Evolutionary conservation across 2,113 vertebrate species (phyloP).

Genomic region (rat (Rattus norvegicus)): DNA sequence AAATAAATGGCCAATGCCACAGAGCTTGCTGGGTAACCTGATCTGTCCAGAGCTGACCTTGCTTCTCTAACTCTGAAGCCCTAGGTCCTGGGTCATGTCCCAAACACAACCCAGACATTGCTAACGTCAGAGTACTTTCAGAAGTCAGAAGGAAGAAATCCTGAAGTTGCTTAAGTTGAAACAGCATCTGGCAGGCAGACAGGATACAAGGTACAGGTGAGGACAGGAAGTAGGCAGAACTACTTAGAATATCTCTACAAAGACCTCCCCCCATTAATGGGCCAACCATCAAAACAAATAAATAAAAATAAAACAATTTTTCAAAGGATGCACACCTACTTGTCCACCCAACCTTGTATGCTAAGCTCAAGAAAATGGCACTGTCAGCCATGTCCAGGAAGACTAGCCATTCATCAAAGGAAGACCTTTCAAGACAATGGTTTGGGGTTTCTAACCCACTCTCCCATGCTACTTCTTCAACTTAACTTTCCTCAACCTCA

Average conservation of each 20-base stretch:
- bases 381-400: background rate
- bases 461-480: background rate
- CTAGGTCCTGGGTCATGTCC: background rate
- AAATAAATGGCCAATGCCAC: background rate
- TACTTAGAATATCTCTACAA: background rate
- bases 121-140: background rate
- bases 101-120: background rate
- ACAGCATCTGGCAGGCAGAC: background rate
- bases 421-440: background rate
- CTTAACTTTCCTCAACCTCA: background rate
- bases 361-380: background rate
- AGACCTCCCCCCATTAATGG: background rate
- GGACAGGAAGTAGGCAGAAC: background rate
- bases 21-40: background rate
- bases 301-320: background rate
- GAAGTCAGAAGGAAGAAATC: background rate
- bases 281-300: background rate
- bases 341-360: background rate
- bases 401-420: background rate
- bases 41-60: background rate
- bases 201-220: background rate
- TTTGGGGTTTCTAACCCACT: background rate
- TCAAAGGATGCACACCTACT: background rate
- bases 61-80: slow-evolving; percentile 34
- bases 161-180: background rate